These are phyloP conservation scores for Oryzias celebensis DNA, from an alignment of 2,113 vertebrate species.

Conservation along the genomic window DNA sequence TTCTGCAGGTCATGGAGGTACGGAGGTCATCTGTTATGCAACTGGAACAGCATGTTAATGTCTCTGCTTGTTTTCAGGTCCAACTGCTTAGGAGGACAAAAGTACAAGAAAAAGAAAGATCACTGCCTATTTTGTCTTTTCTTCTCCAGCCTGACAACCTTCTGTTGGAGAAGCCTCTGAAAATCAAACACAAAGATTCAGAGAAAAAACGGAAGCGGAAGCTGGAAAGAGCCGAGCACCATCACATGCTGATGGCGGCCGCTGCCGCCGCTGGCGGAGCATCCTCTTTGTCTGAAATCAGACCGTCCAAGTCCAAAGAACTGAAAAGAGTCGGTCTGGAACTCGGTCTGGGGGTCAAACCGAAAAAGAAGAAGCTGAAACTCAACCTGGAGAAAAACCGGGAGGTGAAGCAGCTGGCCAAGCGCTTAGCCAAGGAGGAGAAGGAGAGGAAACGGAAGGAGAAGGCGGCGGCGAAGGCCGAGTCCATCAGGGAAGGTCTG, in stretches of 20 bases:
- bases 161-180: constrained; percentile 88
- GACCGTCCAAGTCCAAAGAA: constrained; percentile 86
- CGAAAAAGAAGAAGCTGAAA: constrained; percentile 97
- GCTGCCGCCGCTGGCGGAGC: constrained; percentile 37
- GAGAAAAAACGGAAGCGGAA: constrained; percentile 94
- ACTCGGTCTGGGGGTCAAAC: constrained; percentile 83
- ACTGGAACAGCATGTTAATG: background rate
- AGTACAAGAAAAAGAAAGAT: background rate
- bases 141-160: constrained; percentile 83
- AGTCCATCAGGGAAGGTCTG: constrained; percentile 84
- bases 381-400: constrained; percentile 90
- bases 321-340: constrained; percentile 86
- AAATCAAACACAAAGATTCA: constrained; percentile 89
- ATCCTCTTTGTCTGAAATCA: constrained; percentile 68
- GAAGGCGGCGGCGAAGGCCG: constrained; percentile 87
- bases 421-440: constrained; percentile 93
- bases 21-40: constrained; percentile 23
- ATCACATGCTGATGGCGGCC: constrained; percentile 81
- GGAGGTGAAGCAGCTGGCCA: constrained; percentile 94
- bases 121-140: background rate
- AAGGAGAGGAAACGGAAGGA: constrained; percentile 94
- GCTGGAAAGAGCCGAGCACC: constrained; percentile 88
- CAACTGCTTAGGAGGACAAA: no score
- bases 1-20: constrained; percentile 97
- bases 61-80: no score